Percentiles rank a stretch among this genome's conserved stretches.
These are phyloP conservation scores for Paelopatides confundens DNA, from an alignment of 53 echinoderm and acorn worm genomes.

Conservation along the genomic window DNA sequence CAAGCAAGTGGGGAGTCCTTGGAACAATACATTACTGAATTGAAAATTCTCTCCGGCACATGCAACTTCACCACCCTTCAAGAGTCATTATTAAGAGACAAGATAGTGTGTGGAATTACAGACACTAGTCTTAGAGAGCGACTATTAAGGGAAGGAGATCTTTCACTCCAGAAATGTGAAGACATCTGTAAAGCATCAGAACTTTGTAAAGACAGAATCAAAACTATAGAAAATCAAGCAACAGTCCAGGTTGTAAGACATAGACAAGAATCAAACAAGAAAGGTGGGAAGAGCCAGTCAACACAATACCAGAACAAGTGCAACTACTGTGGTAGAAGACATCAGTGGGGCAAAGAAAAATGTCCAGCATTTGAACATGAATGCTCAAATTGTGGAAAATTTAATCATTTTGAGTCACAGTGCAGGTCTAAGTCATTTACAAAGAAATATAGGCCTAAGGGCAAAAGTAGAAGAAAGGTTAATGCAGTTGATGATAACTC, in stretches of 20 bases:
- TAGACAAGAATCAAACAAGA: background rate
- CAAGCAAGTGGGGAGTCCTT: background rate
- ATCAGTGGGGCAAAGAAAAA: conserved; percentile 39
- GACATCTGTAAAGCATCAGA: background rate
- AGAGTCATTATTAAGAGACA: conserved; percentile 45
- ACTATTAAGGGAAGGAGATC: background rate
- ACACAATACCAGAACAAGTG: background rate
- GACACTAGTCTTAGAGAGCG: background rate
- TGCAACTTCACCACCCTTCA: conserved; percentile 59
- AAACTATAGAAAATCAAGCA: background rate
- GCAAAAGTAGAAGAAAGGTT: background rate
- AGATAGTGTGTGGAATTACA: conserved; percentile 48
- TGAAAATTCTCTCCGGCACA: conserved; percentile 39
- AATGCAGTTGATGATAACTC: background rate
- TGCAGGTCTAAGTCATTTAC: background rate
- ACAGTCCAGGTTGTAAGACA: background rate
- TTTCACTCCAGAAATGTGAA: background rate
- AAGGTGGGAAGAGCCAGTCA: background rate
- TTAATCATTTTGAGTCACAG: conserved; percentile 48
- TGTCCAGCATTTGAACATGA: conserved; percentile 63
- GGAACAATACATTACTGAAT: conserved; percentile 40
- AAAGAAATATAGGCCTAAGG: background rate
- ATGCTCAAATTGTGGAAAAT: background rate
- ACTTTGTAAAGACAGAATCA: conserved; percentile 5
- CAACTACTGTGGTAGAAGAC: conserved; percentile 62